Evolutionary conservation across 2,888 invertebrate species (phyloP), one percentile per base, ranked within the genome.

Genomic region (Lordiphosa fenestrarum): DNA sequence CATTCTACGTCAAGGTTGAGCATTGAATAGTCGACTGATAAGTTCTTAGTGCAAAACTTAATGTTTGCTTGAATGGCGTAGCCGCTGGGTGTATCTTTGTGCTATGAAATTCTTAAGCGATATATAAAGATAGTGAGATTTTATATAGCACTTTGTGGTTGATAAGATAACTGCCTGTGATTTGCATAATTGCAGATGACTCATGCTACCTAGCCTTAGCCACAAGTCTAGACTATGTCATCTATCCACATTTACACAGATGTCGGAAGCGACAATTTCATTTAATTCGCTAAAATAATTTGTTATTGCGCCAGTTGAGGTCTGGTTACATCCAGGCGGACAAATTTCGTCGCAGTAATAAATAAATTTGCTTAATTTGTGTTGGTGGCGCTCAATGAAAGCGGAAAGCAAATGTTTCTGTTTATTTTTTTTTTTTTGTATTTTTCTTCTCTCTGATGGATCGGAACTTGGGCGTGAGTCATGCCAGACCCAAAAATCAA

Each of bases 261-360:
- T 59, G 73, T 78, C 77, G 77, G 77, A 78, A 80, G 77, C 71
- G 66, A 69, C 84, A 78, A 84, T 84, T 84, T 78, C 78, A 84
- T 83, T 78, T 84, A 78, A 78, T 78, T 78, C 61, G 78, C 84
- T 78, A 69, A 81, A 77, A 83, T 73, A 70, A 64, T 69, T 65
- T 78, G 78, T 81, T 78, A 69, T 74, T 78, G 71, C 57, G 42
- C 61, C 13, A 21, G 36, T 9, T 12, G 47, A 42, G 36, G 42
- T 41, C 37, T 35, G 48, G 30, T 48, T 58, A 58, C 41, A 59
- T 15, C 50, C 36, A 36, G 30, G 36, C 42, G 30, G 30, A 30
- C 30, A 60, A 60, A 69, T 46, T 37, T 35, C 42, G 21, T n/a
- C 41, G 40, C 41, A 59, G 50, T 59, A 49, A 30, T 39, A 58